phyloP scores from a whole-genome alignment of 2,113 vertebrate species.

The Elephas maximus region DNA sequence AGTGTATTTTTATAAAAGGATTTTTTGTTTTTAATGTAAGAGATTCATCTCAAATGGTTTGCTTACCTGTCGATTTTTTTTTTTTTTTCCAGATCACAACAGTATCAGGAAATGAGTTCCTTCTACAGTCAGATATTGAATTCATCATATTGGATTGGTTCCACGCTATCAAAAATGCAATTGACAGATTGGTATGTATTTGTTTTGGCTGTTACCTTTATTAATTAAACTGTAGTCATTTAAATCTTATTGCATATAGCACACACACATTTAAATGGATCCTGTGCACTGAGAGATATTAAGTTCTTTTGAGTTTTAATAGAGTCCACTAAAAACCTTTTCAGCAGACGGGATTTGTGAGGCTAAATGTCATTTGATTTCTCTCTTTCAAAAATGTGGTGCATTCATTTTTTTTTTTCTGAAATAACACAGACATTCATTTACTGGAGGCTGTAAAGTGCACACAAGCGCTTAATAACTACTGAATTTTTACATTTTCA shows the following conservation, averaged over 20 bases:
- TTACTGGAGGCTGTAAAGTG: slow-evolving; percentile 86
- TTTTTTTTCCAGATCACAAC: slow-evolving; percentile 91
- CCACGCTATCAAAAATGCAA: slow-evolving; percentile 93
- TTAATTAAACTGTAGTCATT: slow-evolving; percentile 89
- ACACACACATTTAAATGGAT: slow-evolving; percentile 60
- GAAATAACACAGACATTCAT: slow-evolving; percentile 83
- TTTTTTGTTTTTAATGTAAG: slow-evolving; percentile 5
- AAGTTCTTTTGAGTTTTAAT: slow-evolving; percentile 67
- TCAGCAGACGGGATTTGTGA: slow-evolving; percentile 81
- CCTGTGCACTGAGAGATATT: slow-evolving; percentile 23
- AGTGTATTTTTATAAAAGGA: neutral
- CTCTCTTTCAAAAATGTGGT: slow-evolving; percentile 77
- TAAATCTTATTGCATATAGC: slow-evolving; percentile 81
- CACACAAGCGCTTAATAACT: slow-evolving; percentile 87
- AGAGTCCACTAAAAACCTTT: slow-evolving; percentile 70
- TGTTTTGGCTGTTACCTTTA: slow-evolving; percentile 90
- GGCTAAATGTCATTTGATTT: slow-evolving; percentile 86
- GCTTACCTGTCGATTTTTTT: slow-evolving; percentile 83
- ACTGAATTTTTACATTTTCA: slow-evolving; percentile 87
- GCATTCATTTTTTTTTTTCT: slow-evolving; percentile 80
- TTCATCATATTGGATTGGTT: slow-evolving; percentile 94
- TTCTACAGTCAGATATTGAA: slow-evolving; percentile 93
- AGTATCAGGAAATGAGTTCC: slow-evolving; percentile 92
- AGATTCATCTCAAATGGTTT: slow-evolving; percentile 53
- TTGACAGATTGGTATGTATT: slow-evolving; percentile 94